Percentiles rank a stretch among this genome's conserved stretches.
Conservation (phyloP, 2,888 invertebrate genomes). For the Andrena hattorfiana region DNA sequence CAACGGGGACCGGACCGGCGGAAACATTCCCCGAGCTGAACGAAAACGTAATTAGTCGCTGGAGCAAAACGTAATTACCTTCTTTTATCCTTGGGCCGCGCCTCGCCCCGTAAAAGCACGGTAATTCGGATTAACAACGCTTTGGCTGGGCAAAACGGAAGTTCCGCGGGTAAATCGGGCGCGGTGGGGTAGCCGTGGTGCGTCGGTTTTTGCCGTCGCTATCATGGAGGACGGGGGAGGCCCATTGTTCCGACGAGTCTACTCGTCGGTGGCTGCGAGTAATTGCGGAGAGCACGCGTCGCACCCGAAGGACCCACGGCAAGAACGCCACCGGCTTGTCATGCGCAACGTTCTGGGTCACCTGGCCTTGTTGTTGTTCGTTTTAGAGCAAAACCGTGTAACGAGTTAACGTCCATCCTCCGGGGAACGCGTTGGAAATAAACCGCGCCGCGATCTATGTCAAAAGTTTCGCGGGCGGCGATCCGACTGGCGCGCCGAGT, state of each 20-base stretch:
- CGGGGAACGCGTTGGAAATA: constrained; percentile 37
- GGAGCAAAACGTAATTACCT: constrained; percentile 32
- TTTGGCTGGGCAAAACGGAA: constrained; percentile 10
- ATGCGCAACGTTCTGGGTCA: constrained; percentile 36
- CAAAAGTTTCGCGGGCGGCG: constrained; percentile 52
- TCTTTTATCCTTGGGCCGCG: constrained; percentile 12
- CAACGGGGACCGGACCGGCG: not conserved
- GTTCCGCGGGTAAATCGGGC: constrained; percentile 20
- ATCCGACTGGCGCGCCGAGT: constrained; percentile 9
- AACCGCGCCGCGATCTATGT: constrained; percentile 47
- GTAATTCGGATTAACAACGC: constrained; percentile 28
- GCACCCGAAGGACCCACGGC: constrained; percentile 21
- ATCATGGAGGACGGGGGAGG: not conserved
- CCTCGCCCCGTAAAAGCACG: not conserved
- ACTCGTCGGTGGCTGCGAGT: constrained; percentile 39
- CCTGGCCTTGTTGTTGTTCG: constrained; percentile 45
- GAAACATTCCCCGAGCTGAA: constrained; percentile 1
- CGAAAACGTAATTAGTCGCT: constrained; percentile 10
- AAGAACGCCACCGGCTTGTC: constrained; percentile 46
- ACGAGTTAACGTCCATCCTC: constrained; percentile 64
- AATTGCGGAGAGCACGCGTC: constrained; percentile 46
- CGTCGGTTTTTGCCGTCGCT: constrained; percentile 29
- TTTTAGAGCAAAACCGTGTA: constrained; percentile 68
- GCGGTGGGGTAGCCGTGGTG: not conserved
- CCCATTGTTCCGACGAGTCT: constrained; percentile 35